phyloP scores from a whole-genome alignment of 2,888 invertebrate genomes.

The Steinernema scapterisci region DNA sequence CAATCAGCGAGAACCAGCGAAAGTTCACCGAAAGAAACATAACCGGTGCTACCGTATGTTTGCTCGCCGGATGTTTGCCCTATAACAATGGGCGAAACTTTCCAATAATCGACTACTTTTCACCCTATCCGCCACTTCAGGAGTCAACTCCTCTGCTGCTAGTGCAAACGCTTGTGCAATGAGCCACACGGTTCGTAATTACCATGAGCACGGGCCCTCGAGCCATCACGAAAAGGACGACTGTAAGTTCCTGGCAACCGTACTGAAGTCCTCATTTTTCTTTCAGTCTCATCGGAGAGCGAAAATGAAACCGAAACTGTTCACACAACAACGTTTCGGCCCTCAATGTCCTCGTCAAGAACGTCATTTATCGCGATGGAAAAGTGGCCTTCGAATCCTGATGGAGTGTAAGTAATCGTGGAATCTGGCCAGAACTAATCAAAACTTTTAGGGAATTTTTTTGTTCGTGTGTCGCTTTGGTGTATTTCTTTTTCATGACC shows the following conservation, averaged over 20 bases:
- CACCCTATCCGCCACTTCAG: background rate
- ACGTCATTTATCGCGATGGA: background rate
- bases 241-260: too few relatives aligned
- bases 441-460: conserved; percentile 14
- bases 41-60: conserved; percentile 33
- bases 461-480: conserved; percentile 28
- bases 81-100: background rate
- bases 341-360: background rate
- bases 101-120: conserved; percentile 23
- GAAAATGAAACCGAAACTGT: conserved; percentile 19
- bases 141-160: too few relatives aligned
- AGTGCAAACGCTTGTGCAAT: too few relatives aligned
- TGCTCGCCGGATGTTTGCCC: conserved; percentile 28
- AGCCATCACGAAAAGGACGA: too few relatives aligned
- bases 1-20: conserved; percentile 7
- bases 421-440: too few relatives aligned
- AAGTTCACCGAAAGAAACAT: background rate
- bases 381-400: background rate
- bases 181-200: too few relatives aligned
- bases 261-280: too few relatives aligned
- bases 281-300: background rate
- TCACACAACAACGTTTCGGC: background rate
- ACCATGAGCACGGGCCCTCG: too few relatives aligned
- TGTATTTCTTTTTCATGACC: conserved; percentile 40
- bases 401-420: background rate